Percentiles rank a stretch among this genome's conserved stretches.
Conservation (phyloP, 2,797 vertebrate species). For the Myotis daubentonii region DNA sequence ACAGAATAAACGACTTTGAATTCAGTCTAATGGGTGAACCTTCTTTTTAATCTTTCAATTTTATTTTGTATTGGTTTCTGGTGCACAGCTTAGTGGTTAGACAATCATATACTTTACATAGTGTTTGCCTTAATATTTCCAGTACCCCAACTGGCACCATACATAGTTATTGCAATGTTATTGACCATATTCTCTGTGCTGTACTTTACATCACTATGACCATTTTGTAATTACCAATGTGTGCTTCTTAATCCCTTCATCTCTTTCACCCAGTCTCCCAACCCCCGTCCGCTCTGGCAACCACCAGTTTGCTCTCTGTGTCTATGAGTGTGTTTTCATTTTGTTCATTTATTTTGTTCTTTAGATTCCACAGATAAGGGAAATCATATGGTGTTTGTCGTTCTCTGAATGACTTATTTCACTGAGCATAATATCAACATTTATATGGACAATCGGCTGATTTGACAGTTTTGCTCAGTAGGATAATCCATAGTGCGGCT, state of each 20-base stretch:
- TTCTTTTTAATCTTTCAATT: not conserved
- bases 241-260: not conserved
- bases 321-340: not conserved
- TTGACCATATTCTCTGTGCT: not conserved
- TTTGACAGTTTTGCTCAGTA: conserved; percentile 13
- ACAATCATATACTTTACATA: not conserved
- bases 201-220: too few species aligned
- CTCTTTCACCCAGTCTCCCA: not conserved
- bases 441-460: not conserved
- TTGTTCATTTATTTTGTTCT: not conserved
- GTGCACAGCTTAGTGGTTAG: not conserved
- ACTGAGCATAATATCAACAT: not conserved
- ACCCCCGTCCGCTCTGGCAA: not conserved
- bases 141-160: not conserved
- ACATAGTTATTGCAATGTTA: not conserved
- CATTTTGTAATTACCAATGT: not conserved
- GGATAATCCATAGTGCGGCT: not conserved
- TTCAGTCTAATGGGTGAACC: conserved; percentile 1
- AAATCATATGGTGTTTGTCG: not conserved
- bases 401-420: not conserved
- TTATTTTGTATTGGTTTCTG: not conserved
- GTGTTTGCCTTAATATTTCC: not conserved
- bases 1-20: conserved; percentile 28
- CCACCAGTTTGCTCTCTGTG: not conserved
- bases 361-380: not conserved